Conservation (phyloP, 1,140 invertebrate species). For the Bradynema listronoti region DNA sequence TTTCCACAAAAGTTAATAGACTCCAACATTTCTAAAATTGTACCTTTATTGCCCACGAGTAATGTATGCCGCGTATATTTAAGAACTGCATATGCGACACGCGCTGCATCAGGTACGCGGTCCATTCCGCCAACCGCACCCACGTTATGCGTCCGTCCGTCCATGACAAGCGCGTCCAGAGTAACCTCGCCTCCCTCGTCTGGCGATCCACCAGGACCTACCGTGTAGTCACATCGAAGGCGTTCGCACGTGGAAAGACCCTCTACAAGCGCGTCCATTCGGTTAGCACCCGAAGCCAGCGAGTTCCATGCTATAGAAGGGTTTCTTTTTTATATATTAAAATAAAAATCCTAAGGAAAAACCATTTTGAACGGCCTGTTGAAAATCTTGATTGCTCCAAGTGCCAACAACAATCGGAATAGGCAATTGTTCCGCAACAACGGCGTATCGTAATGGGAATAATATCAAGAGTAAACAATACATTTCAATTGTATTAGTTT, state of each 20-base stretch:
- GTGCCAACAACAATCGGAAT: slow-evolving; percentile 20
- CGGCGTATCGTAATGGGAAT: too few relatives aligned
- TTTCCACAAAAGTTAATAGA: not conserved
- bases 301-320: slow-evolving; percentile 6
- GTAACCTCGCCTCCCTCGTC: slow-evolving; percentile 94
- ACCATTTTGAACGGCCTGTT: slow-evolving; percentile 36
- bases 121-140: slow-evolving; percentile 72
- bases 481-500: too few relatives aligned
- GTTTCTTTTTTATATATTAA: not conserved
- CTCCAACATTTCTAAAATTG: slow-evolving; percentile 12
- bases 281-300: not conserved
- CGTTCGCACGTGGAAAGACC: slow-evolving; percentile 68
- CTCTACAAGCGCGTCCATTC: slow-evolving; percentile 12
- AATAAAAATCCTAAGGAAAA: not conserved
- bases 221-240: slow-evolving; percentile 78
- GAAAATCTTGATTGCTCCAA: slow-evolving; percentile 35
- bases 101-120: slow-evolving; percentile 77
- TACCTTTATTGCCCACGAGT: slow-evolving; percentile 72
- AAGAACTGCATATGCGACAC: slow-evolving; percentile 80
- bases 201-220: slow-evolving; percentile 88
- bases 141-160: slow-evolving; percentile 79
- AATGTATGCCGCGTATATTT: slow-evolving; percentile 84
- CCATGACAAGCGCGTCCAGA: slow-evolving; percentile 95
- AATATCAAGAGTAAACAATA: too few relatives aligned
- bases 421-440: not conserved